phyloP scores from a whole-genome alignment of 2,113 vertebrate genomes.

The Lycocorax pyrrhopterus region DNA sequence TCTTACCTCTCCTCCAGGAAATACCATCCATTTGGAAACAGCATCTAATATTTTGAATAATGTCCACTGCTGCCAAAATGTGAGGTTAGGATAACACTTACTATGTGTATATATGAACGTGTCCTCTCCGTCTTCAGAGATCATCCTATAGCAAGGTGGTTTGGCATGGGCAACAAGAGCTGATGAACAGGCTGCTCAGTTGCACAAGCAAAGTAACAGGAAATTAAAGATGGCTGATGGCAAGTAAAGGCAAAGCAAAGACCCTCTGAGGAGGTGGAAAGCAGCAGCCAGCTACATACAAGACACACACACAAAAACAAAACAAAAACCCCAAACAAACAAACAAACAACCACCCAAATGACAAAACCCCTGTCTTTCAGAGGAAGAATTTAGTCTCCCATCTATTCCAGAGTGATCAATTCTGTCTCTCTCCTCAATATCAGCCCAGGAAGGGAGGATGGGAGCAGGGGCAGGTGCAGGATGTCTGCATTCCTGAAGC shows the following conservation, averaged over 20 bases:
- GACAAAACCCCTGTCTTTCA: not conserved
- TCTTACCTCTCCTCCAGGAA: not conserved
- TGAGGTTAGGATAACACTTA: not conserved
- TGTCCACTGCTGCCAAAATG: not conserved
- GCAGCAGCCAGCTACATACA: not conserved
- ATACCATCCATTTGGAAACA: not conserved
- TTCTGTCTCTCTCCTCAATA: not conserved
- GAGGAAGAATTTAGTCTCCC: not conserved
- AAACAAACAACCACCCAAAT: not conserved
- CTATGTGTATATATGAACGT: accelerated
- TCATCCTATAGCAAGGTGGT: not conserved
- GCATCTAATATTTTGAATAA: not conserved
- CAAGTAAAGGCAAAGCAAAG: not conserved
- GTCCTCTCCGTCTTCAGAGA: not conserved
- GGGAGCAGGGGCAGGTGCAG: not conserved
- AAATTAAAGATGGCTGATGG: not conserved
- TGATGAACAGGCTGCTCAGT: not conserved
- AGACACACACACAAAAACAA: not conserved
- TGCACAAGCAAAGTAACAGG: not conserved
- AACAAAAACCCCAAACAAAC: not conserved
- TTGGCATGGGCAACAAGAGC: not conserved
- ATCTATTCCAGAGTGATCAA: not conserved
- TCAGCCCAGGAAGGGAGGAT: not conserved
- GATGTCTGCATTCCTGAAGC: not conserved
- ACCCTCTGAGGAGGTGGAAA: not conserved